phyloP scores from a whole-genome alignment of 2,888 invertebrate species.

The Hypsopygia costalis region DNA sequence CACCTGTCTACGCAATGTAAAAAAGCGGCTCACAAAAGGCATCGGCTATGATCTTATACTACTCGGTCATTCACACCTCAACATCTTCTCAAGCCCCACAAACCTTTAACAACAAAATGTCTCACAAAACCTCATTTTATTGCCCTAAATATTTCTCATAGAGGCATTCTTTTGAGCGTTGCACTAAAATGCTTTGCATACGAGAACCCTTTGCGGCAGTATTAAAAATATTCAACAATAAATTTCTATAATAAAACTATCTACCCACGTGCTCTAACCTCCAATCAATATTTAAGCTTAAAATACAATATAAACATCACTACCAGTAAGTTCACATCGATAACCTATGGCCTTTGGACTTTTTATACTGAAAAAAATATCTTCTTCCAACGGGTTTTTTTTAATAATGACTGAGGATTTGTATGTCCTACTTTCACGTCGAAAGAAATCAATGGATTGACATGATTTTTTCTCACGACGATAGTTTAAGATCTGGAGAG shows the following conservation, averaged over 20 bases:
- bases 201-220: conserved; percentile 5
- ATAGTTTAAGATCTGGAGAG: no score
- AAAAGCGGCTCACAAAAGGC: no score
- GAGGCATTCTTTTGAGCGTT: conserved; percentile 7
- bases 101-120: no score
- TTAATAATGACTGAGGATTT: no score
- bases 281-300: conserved; percentile 5
- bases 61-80: conserved; percentile 8
- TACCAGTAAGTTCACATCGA: background rate
- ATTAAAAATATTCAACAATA: conserved; percentile 5
- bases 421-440: no score
- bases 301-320: background rate
- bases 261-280: conserved; percentile 14
- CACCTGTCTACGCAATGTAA: no score
- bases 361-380: no score
- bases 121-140: conserved; percentile 9
- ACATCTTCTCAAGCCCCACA: background rate
- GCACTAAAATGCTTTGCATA: conserved; percentile 11
- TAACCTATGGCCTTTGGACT: no score
- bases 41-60: no score
- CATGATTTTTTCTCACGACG: no score
- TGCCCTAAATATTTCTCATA: conserved; percentile 7
- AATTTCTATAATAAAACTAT: conserved; percentile 7
- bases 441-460: no score
- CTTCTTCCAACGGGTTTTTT: no score